phyloP scores from a whole-genome alignment of 2,888 invertebrate species.

The Hyles lineata region DNA sequence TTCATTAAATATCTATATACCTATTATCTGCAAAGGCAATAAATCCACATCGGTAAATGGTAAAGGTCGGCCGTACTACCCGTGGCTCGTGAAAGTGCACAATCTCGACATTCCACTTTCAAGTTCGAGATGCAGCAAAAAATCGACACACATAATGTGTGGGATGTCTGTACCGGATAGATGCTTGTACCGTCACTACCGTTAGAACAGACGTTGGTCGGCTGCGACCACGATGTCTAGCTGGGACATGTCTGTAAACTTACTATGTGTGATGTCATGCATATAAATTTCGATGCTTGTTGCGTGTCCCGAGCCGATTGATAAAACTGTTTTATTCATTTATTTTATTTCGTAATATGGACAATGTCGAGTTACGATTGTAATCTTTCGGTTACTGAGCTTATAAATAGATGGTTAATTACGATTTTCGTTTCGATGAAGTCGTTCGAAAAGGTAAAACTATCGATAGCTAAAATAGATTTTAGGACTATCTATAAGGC shows the following conservation, averaged over 20 bases:
- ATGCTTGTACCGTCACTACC: slow-evolving; percentile 22
- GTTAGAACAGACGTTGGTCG: slow-evolving; percentile 12
- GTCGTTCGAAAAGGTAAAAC: too few species aligned
- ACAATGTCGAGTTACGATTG: too few species aligned
- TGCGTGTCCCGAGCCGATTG: neutral
- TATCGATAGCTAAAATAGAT: too few species aligned
- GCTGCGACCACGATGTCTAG: neutral
- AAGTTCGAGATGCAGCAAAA: slow-evolving; percentile 25
- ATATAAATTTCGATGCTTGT: slow-evolving; percentile 3
- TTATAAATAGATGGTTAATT: too few species aligned
- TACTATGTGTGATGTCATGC: slow-evolving; percentile 6
- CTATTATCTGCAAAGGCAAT: too few species aligned
- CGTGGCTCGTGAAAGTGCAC: slow-evolving; percentile 12
- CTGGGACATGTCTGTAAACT: slow-evolving; percentile 7
- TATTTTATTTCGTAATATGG: neutral
- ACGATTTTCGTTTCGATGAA: too few species aligned
- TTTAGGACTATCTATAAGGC: too few species aligned
- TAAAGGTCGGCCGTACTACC: neutral
- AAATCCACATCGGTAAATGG: slow-evolving; percentile 3
- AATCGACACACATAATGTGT: slow-evolving; percentile 33
- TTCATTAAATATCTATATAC: neutral
- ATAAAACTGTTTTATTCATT: neutral
- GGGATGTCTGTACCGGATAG: slow-evolving; percentile 29
- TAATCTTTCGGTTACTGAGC: too few species aligned
- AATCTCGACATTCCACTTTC: slow-evolving; percentile 20